Evolutionary conservation across 2,888 invertebrate species (phyloP), one percentile per base, ranked within the genome.

Genomic region (Acanthosoma haemorrhoidale): DNA sequence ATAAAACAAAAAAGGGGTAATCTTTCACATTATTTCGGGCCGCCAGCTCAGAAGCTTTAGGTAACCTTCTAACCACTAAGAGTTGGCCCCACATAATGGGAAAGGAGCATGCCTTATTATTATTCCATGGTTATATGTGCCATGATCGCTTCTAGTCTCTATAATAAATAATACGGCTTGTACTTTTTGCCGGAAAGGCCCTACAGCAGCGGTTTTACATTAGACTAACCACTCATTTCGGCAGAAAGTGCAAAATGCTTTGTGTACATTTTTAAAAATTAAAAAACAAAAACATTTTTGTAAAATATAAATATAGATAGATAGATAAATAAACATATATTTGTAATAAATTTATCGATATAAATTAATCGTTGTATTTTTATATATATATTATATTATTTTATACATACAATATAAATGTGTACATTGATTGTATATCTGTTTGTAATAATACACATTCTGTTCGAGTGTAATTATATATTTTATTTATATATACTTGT

Each of bases 271-370:
- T 51, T 25, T 18, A n/a, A n/a, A 13, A n/a, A 51, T 51, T 51
- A 6, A 9, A n/a, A 13, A n/a, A 51, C 29, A 25, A 6, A 9
- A 25, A 25, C 51, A 25, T 51, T 51, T 43, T 51, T 51, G 25
- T 51, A 51, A 32, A 6, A 32, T 6, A 32, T 32, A 9, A 32
- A 32, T n/a, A n/a, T n/a, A n/a, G n/a, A n/a, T n/a, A n/a, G n/a
- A n/a, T n/a, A n/a, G n/a, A 51, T 51, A 51, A 25, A 51, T 51
- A 51, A 51, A 51, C n/a, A n/a, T 51, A 51, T 51, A 51, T 51
- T 51, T 51, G 51, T 51, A 51, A 51, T 29, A 25, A 51, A 51
- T 51, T 3, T n/a, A 51, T 25, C n/a, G 25, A 25, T 51, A n/a
- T n/a, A 51, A 51, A 51, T 51, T 2, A 16, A 21, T 51, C n/a